A percentile compares a stretch with the other conserved stretches of the same genome.
phyloP scores from a whole-genome alignment of 2,113 vertebrate genomes.

The Budorcas taxicolor region DNA sequence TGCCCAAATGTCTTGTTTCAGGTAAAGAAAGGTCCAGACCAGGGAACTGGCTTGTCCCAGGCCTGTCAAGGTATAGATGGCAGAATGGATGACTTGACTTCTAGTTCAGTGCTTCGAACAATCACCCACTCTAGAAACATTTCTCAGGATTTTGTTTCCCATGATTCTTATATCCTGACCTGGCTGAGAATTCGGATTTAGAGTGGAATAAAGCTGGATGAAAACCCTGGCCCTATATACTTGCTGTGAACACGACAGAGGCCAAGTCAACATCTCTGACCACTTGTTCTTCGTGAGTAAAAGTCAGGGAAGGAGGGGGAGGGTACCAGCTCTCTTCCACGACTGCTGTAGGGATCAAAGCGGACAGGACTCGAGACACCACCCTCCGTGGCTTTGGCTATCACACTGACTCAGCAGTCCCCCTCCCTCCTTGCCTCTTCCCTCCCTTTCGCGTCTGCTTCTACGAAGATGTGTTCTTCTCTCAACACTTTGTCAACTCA shows the following conservation, averaged over 20 bases:
- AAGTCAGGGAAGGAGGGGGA: not conserved
- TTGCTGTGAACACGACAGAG: not conserved
- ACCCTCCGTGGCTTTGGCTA: accelerated
- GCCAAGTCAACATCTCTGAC: not conserved
- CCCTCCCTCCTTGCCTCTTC: not conserved
- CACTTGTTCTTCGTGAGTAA: not conserved
- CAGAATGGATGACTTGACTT: too few species aligned
- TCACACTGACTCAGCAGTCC: accelerated
- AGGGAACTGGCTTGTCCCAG: not conserved
- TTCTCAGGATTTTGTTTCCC: too few species aligned
- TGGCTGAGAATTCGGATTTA: not conserved
- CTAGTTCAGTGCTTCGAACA: not conserved
- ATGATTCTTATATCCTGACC: not conserved
- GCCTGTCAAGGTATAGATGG: not conserved
- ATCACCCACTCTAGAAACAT: not conserved
- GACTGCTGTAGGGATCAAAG: accelerated
- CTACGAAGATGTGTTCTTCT: not conserved
- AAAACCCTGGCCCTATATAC: not conserved
- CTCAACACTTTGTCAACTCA: not conserved
- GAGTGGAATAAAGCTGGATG: not conserved
- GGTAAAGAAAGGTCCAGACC: not conserved
- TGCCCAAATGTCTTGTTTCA: not conserved
- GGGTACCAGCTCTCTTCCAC: accelerated
- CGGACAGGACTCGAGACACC: too few species aligned
- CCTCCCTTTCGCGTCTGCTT: not conserved